Percentiles rank a stretch among this genome's conserved stretches.
Evolutionary conservation across 2,113 vertebrate species (phyloP).

Genomic region (Myrmophylax atrothorax): DNA sequence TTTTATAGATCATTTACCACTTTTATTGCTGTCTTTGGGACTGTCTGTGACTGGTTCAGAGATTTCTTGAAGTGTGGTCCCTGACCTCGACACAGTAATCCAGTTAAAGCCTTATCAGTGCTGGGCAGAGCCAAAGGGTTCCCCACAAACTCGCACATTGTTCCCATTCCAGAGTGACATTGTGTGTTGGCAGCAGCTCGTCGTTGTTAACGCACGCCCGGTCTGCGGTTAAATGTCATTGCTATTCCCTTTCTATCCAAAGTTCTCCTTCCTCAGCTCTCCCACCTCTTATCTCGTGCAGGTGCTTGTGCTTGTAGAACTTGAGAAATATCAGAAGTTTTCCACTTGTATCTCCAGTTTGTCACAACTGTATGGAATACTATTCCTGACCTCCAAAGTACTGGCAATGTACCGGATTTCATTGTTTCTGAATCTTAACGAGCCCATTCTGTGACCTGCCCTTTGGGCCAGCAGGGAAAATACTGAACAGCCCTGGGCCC

Average conservation of each 20-base stretch:
- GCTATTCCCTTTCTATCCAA: background rate
- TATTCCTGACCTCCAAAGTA: background rate
- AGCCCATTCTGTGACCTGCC: background rate
- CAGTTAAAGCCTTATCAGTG: conserved; percentile 8
- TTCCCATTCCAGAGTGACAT: background rate
- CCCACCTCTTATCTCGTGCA: background rate
- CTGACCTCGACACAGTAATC: background rate
- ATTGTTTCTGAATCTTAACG: background rate
- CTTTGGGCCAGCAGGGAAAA: background rate
- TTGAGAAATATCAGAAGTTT: background rate
- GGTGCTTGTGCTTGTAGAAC: background rate
- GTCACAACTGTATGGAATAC: background rate
- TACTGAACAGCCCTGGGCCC: background rate
- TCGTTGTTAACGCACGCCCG: fast-evolving
- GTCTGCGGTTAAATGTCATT: background rate
- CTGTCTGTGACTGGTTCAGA: background rate
- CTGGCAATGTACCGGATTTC: background rate
- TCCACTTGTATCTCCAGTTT: background rate
- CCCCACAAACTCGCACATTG: background rate
- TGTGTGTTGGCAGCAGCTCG: background rate
- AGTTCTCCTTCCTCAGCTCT: background rate
- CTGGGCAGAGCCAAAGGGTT: background rate
- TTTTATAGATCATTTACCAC: background rate
- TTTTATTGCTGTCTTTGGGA: conserved; percentile 4
- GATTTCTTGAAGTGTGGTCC: conserved; percentile 13